These are phyloP conservation scores for Marasmarcha lunaedactyla DNA, from an alignment of 2,888 invertebrate genomes.

Conservation along the genomic window DNA sequence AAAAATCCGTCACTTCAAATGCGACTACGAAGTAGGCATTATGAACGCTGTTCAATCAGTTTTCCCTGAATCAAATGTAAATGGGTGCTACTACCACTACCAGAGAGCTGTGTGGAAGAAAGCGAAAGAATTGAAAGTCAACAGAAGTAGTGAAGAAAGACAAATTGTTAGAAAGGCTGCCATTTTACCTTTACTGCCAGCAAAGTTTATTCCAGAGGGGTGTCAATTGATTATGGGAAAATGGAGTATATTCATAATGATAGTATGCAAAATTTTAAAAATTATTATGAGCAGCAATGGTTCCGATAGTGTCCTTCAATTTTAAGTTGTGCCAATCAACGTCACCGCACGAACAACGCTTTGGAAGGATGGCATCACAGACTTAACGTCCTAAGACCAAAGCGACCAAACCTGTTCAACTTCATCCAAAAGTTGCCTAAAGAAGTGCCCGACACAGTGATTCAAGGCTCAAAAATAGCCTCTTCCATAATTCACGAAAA, in stretches of 20 bases:
- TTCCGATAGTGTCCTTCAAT: conserved; percentile 3
- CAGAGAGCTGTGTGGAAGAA: conserved; percentile 2
- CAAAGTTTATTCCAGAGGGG: conserved; percentile 2
- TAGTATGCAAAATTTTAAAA: conserved; percentile 5
- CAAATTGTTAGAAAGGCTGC: conserved; percentile 1
- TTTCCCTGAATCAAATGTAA: conserved; percentile 3
- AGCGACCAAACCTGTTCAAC: no score
- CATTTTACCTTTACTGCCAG: conserved; percentile 3
- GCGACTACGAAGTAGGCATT: conserved; percentile 5
- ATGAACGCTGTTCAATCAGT: conserved; percentile 5
- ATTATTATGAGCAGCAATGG: conserved; percentile 8
- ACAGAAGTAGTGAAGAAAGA: conserved; percentile 3
- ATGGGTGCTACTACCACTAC: conserved; percentile 4
- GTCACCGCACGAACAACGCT: conserved; percentile 7
- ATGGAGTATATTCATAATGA: conserved; percentile 1
- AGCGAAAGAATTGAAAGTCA: not conserved
- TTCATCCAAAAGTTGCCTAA: conserved; percentile 7
- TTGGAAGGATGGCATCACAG: conserved; percentile 8
- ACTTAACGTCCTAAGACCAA: conserved; percentile 5
- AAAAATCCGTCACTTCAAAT: conserved; percentile 3
- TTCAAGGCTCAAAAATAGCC: conserved; percentile 4
- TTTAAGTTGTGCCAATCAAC: conserved; percentile 8
- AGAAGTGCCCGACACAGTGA: conserved; percentile 6
- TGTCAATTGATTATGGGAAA: conserved; percentile 5
- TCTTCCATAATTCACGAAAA: conserved; percentile 5